Percentiles rank a stretch among this genome's conserved stretches.
Evolutionary conservation across 2,888 invertebrate species (phyloP).

Genomic region (Eledona agricola): DNA sequence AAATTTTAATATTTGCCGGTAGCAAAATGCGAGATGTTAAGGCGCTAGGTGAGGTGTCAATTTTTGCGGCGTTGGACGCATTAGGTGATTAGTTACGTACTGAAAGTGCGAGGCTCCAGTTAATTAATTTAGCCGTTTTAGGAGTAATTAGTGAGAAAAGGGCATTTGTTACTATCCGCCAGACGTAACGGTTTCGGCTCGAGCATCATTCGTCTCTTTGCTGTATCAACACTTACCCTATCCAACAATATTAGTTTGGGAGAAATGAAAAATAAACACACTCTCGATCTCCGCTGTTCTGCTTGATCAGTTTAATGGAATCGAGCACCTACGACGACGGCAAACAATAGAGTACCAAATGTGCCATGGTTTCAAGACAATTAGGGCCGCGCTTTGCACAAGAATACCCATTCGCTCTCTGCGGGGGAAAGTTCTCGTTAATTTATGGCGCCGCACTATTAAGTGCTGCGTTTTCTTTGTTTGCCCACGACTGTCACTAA

Average conservation of each 20-base stretch:
- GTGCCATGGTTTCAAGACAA: conserved; percentile 7
- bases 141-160: conserved; percentile 11
- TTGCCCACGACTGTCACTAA: too few relatives aligned
- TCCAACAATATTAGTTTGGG: conserved; percentile 34
- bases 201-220: conserved; percentile 23
- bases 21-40: conserved; percentile 15
- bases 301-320: conserved; percentile 33
- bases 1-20: conserved; percentile 34
- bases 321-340: conserved; percentile 11
- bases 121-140: conserved; percentile 20
- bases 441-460: too few relatives aligned
- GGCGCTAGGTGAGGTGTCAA: conserved; percentile 1
- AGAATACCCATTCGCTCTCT: too few relatives aligned
- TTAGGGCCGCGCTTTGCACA: too few relatives aligned
- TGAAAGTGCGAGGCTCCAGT: conserved; percentile 11
- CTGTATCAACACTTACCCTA: conserved; percentile 30
- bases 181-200: conserved; percentile 12
- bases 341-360: conserved; percentile 21
- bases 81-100: conserved; percentile 14
- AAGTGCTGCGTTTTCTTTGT: too few relatives aligned
- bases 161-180: conserved; percentile 14
- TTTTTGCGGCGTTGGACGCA: conserved; percentile 13
- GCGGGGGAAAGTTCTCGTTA: too few relatives aligned
- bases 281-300: conserved; percentile 16
- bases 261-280: conserved; percentile 38